These are phyloP conservation scores for Lytechinus pictus DNA, from an alignment of 35 echinoderm and acorn worm species.

Conservation along the genomic window DNA sequence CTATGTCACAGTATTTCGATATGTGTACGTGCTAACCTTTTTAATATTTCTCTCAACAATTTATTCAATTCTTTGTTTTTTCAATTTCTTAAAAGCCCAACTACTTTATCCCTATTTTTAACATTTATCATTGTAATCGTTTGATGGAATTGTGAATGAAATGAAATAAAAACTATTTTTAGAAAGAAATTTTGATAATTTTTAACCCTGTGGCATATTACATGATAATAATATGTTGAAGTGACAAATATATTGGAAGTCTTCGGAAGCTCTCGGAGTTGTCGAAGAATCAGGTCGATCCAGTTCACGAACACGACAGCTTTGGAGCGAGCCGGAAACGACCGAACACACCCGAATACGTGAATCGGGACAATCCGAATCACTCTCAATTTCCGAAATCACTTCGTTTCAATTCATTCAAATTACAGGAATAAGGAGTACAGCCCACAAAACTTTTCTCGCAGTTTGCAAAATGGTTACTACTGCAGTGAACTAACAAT, in stretches of 20 bases:
- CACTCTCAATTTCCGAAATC: background rate
- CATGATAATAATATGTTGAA: background rate
- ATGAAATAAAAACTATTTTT: too few relatives aligned
- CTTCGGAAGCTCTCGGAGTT: background rate
- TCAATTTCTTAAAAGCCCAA: too few relatives aligned
- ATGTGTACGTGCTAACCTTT: too few relatives aligned
- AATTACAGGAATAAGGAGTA: background rate
- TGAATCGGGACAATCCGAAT: conserved; percentile 9
- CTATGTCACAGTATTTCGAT: too few relatives aligned
- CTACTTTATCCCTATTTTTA: too few relatives aligned
- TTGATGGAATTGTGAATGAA: too few relatives aligned
- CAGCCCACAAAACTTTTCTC: background rate
- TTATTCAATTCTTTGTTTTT: too few relatives aligned
- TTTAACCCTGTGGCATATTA: too few relatives aligned
- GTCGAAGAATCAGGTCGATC: conserved; percentile 8
- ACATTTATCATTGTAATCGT: too few relatives aligned
- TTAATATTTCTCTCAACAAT: too few relatives aligned
- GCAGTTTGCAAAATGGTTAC: background rate
- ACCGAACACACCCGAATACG: background rate
- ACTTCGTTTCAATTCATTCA: background rate
- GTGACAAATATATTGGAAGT: background rate
- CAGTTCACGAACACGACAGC: background rate
- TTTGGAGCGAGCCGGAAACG: background rate
- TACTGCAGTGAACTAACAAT: background rate
- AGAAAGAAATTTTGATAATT: too few relatives aligned